Evolutionary conservation across 2,113 vertebrate species (phyloP).

Genomic region (Hucho hucho): DNA sequence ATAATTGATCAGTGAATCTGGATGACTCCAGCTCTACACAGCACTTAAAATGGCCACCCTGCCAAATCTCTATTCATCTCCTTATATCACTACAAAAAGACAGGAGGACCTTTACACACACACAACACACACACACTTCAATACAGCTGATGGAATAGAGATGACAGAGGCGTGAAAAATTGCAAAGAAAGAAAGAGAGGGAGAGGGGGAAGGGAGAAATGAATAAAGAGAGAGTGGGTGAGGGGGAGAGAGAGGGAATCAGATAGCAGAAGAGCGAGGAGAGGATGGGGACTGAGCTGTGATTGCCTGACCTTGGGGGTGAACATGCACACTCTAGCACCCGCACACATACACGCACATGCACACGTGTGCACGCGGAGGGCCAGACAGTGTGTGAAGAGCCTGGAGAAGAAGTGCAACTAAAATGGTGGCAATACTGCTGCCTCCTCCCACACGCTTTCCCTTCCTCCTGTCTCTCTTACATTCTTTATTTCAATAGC

Average conservation of each 20-base stretch:
- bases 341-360: slow-evolving; percentile 4
- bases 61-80: slow-evolving; percentile 20
- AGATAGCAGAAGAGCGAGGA: slow-evolving; percentile 5
- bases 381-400: not conserved
- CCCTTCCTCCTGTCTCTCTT: not conserved
- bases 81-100: not conserved
- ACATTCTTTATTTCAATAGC: not conserved
- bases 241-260: not conserved
- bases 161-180: not conserved
- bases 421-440: slow-evolving; percentile 17
- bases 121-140: not conserved
- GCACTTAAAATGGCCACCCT: slow-evolving; percentile 57
- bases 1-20: slow-evolving; percentile 48
- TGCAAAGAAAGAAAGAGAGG: not conserved
- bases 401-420: not conserved
- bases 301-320: slow-evolving; percentile 24
- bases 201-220: not conserved
- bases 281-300: slow-evolving; percentile 16
- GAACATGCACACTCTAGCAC: not conserved
- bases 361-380: not conserved
- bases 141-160: not conserved
- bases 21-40: slow-evolving; percentile 38
- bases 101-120: not conserved
- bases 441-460: not conserved
- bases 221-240: not conserved